Conservation (phyloP, 2,113 vertebrate species). For the Tupaia tana region DNA sequence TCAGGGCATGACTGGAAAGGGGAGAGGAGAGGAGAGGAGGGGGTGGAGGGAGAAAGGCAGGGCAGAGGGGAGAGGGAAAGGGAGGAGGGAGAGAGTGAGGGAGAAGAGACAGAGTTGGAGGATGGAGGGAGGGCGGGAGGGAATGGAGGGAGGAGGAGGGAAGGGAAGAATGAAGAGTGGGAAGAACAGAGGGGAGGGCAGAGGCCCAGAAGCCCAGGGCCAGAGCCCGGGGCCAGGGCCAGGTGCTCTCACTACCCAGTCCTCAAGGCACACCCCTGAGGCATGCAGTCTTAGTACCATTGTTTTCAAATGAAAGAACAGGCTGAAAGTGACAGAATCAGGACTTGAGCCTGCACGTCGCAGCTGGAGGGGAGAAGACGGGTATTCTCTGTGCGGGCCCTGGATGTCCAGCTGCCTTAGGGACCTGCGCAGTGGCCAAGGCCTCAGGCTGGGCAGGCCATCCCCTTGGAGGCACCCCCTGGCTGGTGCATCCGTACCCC, state of each 20-base stretch:
- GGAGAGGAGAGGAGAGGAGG: neutral
- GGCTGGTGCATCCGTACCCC: too few species aligned
- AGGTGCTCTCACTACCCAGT: neutral
- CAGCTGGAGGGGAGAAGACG: neutral
- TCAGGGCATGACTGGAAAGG: neutral
- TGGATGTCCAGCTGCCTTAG: too few species aligned
- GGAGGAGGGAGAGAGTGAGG: neutral
- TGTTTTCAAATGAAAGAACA: neutral
- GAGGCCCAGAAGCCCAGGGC: neutral
- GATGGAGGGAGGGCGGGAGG: too few species aligned
- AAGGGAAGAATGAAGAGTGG: too few species aligned
- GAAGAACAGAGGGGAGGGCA: neutral
- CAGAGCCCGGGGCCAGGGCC: neutral
- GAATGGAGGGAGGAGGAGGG: too few species aligned
- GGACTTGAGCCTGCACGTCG: neutral
- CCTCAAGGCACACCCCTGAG: accelerated
- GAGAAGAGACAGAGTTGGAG: neutral
- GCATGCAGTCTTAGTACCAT: neutral
- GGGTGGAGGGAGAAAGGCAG: neutral
- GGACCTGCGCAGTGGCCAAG: neutral
- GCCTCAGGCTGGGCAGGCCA: neutral
- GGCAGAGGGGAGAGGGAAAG: too few species aligned
- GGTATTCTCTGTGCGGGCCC: too few species aligned
- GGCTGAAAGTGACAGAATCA: neutral
- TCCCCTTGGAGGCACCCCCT: neutral